Percentiles rank a stretch among this genome's conserved stretches.
Conservation (phyloP, 1,140 invertebrate species). For the Sesamia nonagrioides region DNA sequence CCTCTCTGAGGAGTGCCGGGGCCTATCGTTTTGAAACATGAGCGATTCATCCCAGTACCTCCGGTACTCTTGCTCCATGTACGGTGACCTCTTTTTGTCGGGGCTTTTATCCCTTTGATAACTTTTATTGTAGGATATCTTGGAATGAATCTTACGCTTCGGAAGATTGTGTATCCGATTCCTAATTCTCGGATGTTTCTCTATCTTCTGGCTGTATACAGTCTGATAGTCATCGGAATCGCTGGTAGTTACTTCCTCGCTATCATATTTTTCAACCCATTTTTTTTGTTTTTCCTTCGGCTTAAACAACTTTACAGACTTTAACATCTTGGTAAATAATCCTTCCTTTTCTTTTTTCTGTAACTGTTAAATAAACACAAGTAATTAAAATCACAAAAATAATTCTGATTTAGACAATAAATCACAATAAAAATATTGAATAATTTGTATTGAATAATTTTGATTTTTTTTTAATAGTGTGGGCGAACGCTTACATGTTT, state of each 20-base stretch:
- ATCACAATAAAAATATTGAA: too few species aligned
- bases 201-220: slow-evolving; percentile 67
- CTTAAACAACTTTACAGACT: slow-evolving; percentile 62
- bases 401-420: background rate
- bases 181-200: slow-evolving; percentile 38
- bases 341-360: slow-evolving; percentile 66
- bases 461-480: background rate
- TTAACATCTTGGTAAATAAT: slow-evolving; percentile 70
- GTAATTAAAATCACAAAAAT: background rate
- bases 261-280: slow-evolving; percentile 51
- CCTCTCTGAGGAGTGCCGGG: slow-evolving; percentile 54
- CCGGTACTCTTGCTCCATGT: slow-evolving; percentile 76
- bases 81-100: slow-evolving; percentile 56
- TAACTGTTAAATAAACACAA: slow-evolving; percentile 42
- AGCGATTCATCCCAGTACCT: slow-evolving; percentile 71
- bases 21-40: slow-evolving; percentile 59
- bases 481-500: slow-evolving; percentile 27
- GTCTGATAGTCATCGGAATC: slow-evolving; percentile 75
- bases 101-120: slow-evolving; percentile 44
- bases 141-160: slow-evolving; percentile 52
- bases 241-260: slow-evolving; percentile 55
- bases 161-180: slow-evolving; percentile 25
- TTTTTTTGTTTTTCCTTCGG: slow-evolving; percentile 60
- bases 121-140: slow-evolving; percentile 46
- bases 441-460: too few species aligned